Evolutionary conservation across 2,797 vertebrate species (phyloP).

Genomic region (Onychomys arenicola): DNA sequence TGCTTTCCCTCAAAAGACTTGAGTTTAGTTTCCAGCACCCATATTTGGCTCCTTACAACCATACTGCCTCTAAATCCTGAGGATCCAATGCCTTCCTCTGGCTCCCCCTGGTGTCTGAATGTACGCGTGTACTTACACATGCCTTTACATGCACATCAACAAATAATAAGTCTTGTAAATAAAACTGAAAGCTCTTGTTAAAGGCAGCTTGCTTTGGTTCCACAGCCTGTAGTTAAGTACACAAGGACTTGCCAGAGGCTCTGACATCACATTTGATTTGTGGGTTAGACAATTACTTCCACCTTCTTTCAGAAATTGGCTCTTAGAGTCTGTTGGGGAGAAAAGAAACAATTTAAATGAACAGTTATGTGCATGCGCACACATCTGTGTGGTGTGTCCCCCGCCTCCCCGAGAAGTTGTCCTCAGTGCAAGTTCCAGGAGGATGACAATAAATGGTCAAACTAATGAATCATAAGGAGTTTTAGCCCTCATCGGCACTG

Average conservation of each 20-base stretch:
- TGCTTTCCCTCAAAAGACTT: not conserved
- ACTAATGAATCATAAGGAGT: not conserved
- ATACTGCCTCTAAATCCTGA: not conserved
- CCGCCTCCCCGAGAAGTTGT: not conserved
- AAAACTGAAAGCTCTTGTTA: not conserved
- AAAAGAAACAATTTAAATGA: not conserved
- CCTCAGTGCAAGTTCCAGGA: not conserved
- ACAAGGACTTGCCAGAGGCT: not conserved
- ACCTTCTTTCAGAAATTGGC: not conserved
- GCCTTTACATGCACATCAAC: not conserved
- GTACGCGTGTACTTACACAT: no score
- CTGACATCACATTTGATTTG: not conserved
- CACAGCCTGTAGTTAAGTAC: not conserved
- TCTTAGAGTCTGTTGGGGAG: not conserved
- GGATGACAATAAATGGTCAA: not conserved
- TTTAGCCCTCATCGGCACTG: not conserved
- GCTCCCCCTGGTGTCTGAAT: not conserved
- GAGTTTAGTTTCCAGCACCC: not conserved
- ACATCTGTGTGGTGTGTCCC: not conserved
- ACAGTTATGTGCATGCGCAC: not conserved
- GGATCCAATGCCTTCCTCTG: not conserved
- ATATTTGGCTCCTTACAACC: not conserved
- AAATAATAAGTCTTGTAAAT: not conserved
- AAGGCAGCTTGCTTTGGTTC: not conserved
- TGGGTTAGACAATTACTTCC: not conserved